Base-by-base conservation (phyloP, 1,140 invertebrate species). In the Drosophila aff. region DNA sequence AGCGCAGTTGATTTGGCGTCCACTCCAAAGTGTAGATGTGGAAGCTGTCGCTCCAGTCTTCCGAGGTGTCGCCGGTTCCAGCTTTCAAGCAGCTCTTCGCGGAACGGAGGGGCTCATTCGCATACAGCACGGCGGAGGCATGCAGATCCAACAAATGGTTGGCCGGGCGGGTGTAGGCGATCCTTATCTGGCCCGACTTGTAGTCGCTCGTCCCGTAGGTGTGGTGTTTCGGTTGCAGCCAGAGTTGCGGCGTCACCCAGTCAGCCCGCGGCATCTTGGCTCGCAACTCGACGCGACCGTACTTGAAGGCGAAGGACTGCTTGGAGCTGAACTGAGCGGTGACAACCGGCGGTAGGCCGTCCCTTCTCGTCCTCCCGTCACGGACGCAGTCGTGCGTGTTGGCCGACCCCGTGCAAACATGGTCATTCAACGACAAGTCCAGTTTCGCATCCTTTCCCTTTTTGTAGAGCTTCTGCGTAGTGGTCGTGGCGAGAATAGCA, bases 231-330 rank as follows among this genome's bases (percentile, higher is more conserved):
- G 95, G 94, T 53, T 94, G 91, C 15, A 95, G 83, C 85, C 92
- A 94, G n/a, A 95, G 61, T 83, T 95, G 94, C 79, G 96, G 96
- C 94, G 95, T 96, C 2, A 96, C 74, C 95, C 96, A 97, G 79
- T 96, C 95, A 18, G 96, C 96, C 47, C 93, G 91, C 0, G 96
- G 96, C 92, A 97, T 93, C 86, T 96, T 96, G 0, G 96, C 96
- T 13, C 94, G 93, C 11, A 97, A 94, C 82, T 96, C 96, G 3
- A 97, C 94, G 47, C 94, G 94, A 16, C 96, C 96, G 76, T 96
- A 97, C 53, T 93, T 94, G 72, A 96, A 96, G 60, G 93, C 85
- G 73, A 96, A 96, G 31, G 92, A 93, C 46, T 94, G 79, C 67
- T 95, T 94, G 2, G 95, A 96, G 33, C 94, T 94, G 44, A 97